Base-by-base conservation (phyloP, 53 echinoderm and acorn worm species). In the Temnopleurus reevesii region DNA sequence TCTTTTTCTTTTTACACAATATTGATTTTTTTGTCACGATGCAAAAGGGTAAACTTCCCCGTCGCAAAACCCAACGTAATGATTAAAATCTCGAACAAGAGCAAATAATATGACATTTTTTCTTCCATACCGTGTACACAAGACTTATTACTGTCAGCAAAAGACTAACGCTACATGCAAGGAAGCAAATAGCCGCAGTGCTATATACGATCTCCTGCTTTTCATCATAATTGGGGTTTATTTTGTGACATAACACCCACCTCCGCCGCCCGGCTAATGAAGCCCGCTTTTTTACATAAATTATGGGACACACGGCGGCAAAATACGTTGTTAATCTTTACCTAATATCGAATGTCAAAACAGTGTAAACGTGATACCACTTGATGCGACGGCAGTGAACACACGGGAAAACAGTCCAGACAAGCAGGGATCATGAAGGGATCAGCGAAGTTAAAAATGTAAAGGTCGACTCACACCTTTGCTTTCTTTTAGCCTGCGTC, bases 201-300 rank as follows among this genome's bases (percentile, higher is more conserved):
- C 28, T 28, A 7, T 79, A 49, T 79, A 30, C 49, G 79, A 49
- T 79, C 79, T 49, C 10, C 46, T 47, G 79, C 79, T 46, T 47
- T 79, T 79, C 77, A 77, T 4, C 23, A 79, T 79, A 47, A 79
- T 79, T 79, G 46, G 28, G 46, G 79, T 79, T 79, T 79, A 49
- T 79, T 79, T 29, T 47, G 79, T 79, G 79, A 79, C 79, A 79
- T 79, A 79, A 79, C 12, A 79, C 79, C 28, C 49, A 47, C 49
- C 41, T 41, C n/a, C 7, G 12, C 71, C 13, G 41, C 8, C n/a
- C 71, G 71, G 71, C 71, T 71, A 71, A 71, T 71, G 36, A 38
- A 41, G 17, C 64, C n/a, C 64, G 71, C 41, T 63, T 41, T 71
- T 71, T 71, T 71, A 71, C 71, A 71, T 71, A 71, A 41, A 71